Conservation (phyloP, 1,140 invertebrate species). For the Neodiprion pinetum region DNA sequence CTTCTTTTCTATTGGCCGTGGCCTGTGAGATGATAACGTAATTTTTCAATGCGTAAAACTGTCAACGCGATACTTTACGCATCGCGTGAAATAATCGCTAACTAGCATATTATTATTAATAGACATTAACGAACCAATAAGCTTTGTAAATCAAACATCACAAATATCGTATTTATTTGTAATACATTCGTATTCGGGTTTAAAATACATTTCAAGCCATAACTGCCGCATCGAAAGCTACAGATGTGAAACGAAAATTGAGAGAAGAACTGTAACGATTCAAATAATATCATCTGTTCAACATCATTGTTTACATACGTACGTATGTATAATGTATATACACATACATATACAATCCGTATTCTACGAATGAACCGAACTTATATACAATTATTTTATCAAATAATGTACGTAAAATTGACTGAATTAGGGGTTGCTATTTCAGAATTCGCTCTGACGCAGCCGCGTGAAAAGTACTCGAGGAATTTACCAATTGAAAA, state of each 20-base stretch:
- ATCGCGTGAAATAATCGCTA: too few species aligned
- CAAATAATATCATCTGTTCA: neutral
- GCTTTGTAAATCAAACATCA: slow-evolving; percentile 31
- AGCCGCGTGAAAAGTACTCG: too few species aligned
- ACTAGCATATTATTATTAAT: too few species aligned
- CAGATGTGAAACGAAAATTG: slow-evolving; percentile 33
- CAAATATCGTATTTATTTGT: slow-evolving; percentile 39
- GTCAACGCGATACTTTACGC: too few species aligned
- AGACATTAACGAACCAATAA: neutral
- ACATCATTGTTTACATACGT: neutral
- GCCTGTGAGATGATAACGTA: too few species aligned
- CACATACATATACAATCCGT: neutral
- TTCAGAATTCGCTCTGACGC: too few species aligned
- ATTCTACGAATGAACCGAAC: neutral
- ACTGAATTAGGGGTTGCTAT: too few species aligned
- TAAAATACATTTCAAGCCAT: slow-evolving; percentile 49
- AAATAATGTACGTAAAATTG: too few species aligned
- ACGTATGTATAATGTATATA: neutral
- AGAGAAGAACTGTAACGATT: neutral
- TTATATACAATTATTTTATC: too few species aligned
- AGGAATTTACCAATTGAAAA: too few species aligned
- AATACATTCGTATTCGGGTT: slow-evolving; percentile 36
- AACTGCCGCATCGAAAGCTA: slow-evolving; percentile 46
- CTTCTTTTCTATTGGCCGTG: too few species aligned
- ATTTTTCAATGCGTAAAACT: too few species aligned